These are phyloP conservation scores for Gerris lacustris DNA, from an alignment of 2,888 invertebrate genomes.

Conservation along the genomic window DNA sequence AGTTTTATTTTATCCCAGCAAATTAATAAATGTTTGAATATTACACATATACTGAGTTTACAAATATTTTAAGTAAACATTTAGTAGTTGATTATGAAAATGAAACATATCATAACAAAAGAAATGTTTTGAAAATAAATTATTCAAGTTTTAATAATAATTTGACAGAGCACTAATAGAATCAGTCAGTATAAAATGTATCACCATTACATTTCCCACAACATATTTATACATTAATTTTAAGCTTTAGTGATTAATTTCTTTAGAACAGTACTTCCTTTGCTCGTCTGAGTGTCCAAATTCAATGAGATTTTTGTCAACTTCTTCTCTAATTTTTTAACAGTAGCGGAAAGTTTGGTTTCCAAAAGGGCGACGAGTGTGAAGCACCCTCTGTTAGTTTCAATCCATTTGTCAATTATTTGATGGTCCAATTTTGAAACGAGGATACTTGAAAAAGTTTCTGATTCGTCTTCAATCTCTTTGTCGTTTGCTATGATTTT, in stretches of 20 bases:
- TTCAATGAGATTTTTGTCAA: background rate
- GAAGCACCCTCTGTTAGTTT: constrained; percentile 65
- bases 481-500: constrained; percentile 57
- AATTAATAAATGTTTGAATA: too few species aligned
- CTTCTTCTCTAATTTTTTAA: background rate
- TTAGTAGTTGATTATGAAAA: too few species aligned
- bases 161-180: too few species aligned
- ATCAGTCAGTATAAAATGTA: background rate
- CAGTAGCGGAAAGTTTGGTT: background rate
- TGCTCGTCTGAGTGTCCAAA: background rate
- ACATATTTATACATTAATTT: background rate
- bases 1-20: too few species aligned
- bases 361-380: constrained; percentile 42
- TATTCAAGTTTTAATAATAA: too few species aligned
- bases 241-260: background rate
- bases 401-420: constrained; percentile 50
- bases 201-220: background rate
- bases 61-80: too few species aligned
- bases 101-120: too few species aligned
- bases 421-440: constrained; percentile 43
- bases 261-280: background rate
- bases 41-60: too few species aligned
- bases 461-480: constrained; percentile 25
- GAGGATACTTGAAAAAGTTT: constrained; percentile 49
- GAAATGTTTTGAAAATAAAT: too few species aligned